Evolutionary conservation across 2,888 invertebrate species (phyloP).

Genomic region (Tribolium freemani): DNA sequence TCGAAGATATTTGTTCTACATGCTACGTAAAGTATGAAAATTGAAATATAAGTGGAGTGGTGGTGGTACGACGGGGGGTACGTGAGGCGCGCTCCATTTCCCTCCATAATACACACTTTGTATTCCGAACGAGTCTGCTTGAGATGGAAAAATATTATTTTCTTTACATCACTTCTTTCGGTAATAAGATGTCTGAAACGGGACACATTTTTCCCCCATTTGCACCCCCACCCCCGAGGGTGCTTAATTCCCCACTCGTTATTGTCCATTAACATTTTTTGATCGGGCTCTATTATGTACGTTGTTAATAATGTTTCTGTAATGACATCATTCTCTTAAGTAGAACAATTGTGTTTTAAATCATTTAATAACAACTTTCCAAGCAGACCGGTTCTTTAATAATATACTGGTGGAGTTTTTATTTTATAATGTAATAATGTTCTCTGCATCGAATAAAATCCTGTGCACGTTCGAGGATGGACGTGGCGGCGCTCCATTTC

Average conservation of each 20-base stretch:
- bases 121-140: constrained; percentile 64
- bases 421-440: constrained; percentile 58
- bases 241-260: constrained; percentile 35
- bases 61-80: constrained; percentile 53
- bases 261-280: constrained; percentile 44
- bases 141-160: constrained; percentile 67
- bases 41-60: constrained; percentile 64
- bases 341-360: constrained; percentile 64
- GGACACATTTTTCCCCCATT: constrained; percentile 47
- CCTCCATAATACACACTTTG: constrained; percentile 65
- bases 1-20: constrained; percentile 55
- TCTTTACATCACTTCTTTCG: constrained; percentile 64
- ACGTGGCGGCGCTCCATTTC: constrained; percentile 21
- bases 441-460: constrained; percentile 41
- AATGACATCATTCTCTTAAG: constrained; percentile 64
- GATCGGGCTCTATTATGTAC: constrained; percentile 48
- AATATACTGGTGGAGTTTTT: constrained; percentile 54
- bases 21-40: constrained; percentile 62
- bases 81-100: constrained; percentile 61
- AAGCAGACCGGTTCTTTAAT: constrained; percentile 62
- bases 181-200: constrained; percentile 62
- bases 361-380: constrained; percentile 65
- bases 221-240: constrained; percentile 26
- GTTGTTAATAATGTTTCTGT: constrained; percentile 54
- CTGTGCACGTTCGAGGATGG: constrained; percentile 43